phyloP scores from a whole-genome alignment of 1,140 invertebrate genomes.

The Bombus vancouverensis region DNA sequence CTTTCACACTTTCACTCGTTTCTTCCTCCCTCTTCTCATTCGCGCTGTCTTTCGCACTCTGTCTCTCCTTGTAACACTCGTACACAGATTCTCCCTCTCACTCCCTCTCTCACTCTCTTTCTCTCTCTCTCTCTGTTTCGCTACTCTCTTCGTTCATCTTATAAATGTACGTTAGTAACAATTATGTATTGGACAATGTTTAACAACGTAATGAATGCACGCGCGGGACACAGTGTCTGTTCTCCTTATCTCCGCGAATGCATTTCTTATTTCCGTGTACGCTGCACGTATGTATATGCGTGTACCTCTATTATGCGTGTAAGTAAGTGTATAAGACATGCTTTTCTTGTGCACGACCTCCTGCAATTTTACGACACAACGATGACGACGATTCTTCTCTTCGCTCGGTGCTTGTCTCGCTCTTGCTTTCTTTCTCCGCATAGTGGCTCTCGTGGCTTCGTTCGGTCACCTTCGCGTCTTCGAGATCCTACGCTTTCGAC shows the following conservation, averaged over 20 bases:
- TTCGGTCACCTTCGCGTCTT: background rate
- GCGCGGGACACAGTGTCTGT: background rate
- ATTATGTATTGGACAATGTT: conserved; percentile 69
- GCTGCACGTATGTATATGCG: conserved; percentile 1
- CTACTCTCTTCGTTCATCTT: conserved; percentile 41
- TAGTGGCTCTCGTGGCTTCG: conserved; percentile 23
- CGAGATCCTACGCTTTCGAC: too few relatives aligned
- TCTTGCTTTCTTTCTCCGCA: too few relatives aligned
- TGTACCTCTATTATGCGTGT: conserved; percentile 11
- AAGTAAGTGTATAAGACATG: conserved; percentile 20
- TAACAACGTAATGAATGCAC: conserved; percentile 63
- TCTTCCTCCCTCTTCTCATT: background rate
- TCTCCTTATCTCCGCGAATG: background rate
- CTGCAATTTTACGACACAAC: conserved; percentile 44
- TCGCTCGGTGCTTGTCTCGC: background rate
- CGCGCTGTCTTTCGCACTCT: background rate
- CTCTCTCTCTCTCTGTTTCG: background rate
- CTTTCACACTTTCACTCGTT: background rate
- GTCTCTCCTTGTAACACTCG: background rate
- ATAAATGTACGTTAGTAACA: conserved; percentile 69
- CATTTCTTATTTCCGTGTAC: background rate
- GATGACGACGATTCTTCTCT: conserved; percentile 43
- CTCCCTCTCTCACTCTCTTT: conserved; percentile 11
- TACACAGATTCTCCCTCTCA: background rate
- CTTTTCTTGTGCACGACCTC: conserved; percentile 25